A percentile compares a stretch with the other conserved stretches of the same genome.
phyloP scores from a whole-genome alignment of 2,113 vertebrate species.

The Hipposideros armiger region DNA sequence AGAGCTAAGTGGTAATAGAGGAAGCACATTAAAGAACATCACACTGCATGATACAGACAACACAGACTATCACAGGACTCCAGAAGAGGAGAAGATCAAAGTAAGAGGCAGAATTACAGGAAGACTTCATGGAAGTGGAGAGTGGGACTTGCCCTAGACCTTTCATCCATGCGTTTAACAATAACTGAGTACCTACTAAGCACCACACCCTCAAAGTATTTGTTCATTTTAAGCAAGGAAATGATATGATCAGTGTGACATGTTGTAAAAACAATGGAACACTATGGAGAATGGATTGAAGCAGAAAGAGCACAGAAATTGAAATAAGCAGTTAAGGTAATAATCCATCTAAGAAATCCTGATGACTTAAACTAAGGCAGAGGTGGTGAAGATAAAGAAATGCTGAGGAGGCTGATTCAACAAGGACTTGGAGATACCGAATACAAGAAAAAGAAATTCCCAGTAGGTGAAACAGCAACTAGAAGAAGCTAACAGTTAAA shows the following conservation, averaged over 20 bases:
- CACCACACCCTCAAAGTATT: neutral
- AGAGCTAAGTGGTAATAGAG: neutral
- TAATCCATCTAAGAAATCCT: conserved; percentile 17
- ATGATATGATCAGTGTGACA: neutral
- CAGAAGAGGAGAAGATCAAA: conserved; percentile 8
- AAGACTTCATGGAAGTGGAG: neutral
- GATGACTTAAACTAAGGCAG: neutral
- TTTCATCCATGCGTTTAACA: neutral
- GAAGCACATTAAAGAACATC: neutral
- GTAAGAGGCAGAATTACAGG: neutral
- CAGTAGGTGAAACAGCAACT: neutral
- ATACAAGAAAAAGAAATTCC: neutral
- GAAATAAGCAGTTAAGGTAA: neutral
- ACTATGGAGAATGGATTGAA: neutral
- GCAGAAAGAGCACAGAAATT: neutral
- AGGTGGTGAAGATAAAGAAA: neutral
- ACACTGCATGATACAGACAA: neutral
- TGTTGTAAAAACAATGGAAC: neutral
- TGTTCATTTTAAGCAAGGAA: conserved; percentile 25
- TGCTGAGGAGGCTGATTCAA: neutral
- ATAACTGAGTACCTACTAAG: neutral
- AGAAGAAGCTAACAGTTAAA: conserved; percentile 15
- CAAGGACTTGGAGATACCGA: neutral
- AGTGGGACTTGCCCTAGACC: neutral
- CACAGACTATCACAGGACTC: neutral